Base-by-base conservation (phyloP, 1,140 invertebrate genomes). In the Apis florea region DNA sequence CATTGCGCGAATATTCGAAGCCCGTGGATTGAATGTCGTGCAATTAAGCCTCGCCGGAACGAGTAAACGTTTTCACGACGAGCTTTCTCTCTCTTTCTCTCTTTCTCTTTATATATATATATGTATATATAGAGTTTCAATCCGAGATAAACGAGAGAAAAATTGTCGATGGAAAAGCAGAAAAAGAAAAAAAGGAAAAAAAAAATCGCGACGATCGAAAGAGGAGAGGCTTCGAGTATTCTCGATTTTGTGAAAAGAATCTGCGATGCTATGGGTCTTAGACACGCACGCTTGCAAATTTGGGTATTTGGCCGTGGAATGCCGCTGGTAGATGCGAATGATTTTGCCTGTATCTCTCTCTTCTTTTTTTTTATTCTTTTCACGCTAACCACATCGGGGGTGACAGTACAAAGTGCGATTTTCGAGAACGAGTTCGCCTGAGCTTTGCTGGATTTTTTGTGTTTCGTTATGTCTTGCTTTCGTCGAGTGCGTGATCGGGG, bases 381-480 rank as follows among this genome's bases (percentile, higher is more conserved):
- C 79, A 76, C 63, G 83, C 73, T 56, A 49, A 85, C 47, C n/a
- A 79, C 68, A 83, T 21, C 82, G 51, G 58, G 71, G 66, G 66
- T 70, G 59, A 84, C 75, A 68, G 75, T 78, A 84, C 78, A 84
- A 66, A 53, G 12, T 75, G 73, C 56, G 80, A 80, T 2, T 21
- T 53, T 77, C 67, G 78, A 77, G 75, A 76, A 83, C 85, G 90
- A 90, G 88, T 90, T 90, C 82, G 89, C 87, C 89, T 90, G 89
- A 88, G 89, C 89, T 89, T 90, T 90, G 89, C 89, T 90, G 84
- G 85, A 82, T 85, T 84, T 61, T 88, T 51, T 80, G 76, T 72
- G 76, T 72, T 85, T 79, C 61, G 53, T 83, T 79, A 49, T 70
- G 31, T 82, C 66, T 72, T 63, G 61, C 59, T 47, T 70, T 63